Percentiles rank a stretch among this genome's conserved stretches.
Conservation (phyloP, 2,888 invertebrate species). For the Pseudococcus longispinus region DNA sequence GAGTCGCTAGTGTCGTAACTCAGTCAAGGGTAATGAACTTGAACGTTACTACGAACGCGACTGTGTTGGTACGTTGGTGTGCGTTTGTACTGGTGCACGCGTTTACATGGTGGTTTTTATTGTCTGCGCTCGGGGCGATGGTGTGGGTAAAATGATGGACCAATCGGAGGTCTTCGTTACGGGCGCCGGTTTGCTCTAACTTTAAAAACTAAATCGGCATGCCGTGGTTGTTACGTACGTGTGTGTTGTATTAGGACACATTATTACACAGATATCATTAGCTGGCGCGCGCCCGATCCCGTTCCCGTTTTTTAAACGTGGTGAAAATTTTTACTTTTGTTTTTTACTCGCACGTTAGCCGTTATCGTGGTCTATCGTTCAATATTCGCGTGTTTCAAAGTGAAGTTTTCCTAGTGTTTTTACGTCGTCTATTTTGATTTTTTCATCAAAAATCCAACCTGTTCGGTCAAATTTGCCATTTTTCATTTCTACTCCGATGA, state of each 20-base stretch:
- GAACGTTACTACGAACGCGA: slow-evolving; percentile 65
- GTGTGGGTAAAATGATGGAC: slow-evolving; percentile 56
- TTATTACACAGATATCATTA: slow-evolving; percentile 42
- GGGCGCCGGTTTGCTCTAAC: slow-evolving; percentile 51
- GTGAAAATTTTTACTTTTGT: slow-evolving; percentile 32
- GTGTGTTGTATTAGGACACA: slow-evolving; percentile 34
- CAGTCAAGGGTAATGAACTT: slow-evolving; percentile 76
- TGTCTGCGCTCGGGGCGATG: slow-evolving; percentile 51
- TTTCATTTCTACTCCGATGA: neutral
- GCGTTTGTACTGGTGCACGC: slow-evolving; percentile 38
- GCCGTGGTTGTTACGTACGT: slow-evolving; percentile 31
- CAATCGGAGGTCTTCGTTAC: slow-evolving; percentile 53
- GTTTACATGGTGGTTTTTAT: slow-evolving; percentile 38
- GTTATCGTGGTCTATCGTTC: neutral
- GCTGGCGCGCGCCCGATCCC: slow-evolving; percentile 5
- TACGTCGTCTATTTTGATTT: neutral
- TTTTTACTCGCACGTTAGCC: neutral
- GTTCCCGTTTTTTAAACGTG: neutral
- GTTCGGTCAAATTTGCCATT: neutral
- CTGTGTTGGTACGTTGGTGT: slow-evolving; percentile 56
- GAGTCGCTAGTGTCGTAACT: slow-evolving; percentile 74
- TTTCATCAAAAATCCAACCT: neutral
- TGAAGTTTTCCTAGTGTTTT: neutral
- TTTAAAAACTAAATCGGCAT: slow-evolving; percentile 51
- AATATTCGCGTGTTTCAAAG: neutral